A percentile compares a stretch with the other conserved stretches of the same genome.
phyloP scores from a whole-genome alignment of 1,140 invertebrate species.

The Drosophila sturtevanti region DNA sequence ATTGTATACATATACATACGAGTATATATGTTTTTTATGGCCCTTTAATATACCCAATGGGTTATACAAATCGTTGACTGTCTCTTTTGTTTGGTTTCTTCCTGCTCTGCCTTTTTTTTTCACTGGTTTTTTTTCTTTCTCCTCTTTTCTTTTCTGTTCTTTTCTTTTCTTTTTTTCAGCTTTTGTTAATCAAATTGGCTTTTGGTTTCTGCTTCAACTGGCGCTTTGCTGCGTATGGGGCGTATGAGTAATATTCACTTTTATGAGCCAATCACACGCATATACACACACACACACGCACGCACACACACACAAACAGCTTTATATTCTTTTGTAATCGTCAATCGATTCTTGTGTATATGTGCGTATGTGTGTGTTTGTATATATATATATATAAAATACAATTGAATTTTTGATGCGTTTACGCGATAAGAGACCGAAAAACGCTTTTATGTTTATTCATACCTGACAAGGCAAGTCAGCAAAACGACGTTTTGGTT shows the following conservation, averaged over 20 bases:
- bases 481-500: constrained; percentile 7
- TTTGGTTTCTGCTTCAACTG: constrained; percentile 30
- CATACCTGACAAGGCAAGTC: constrained; percentile 49
- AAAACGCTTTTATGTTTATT: constrained; percentile 73
- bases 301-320: neutral
- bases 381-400: constrained; percentile 46
- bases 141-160: neutral
- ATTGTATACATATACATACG: too few species aligned
- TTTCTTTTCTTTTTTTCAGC: neutral
- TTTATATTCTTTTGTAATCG: constrained; percentile 59
- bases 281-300: constrained; percentile 6
- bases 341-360: constrained; percentile 45
- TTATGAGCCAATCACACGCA: constrained; percentile 49
- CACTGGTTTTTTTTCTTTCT: neutral
- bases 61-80: neutral
- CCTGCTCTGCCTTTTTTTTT: neutral
- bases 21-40: too few species aligned
- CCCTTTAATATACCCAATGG: neutral
- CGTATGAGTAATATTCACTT: constrained; percentile 66
- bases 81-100: constrained; percentile 7
- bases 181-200: constrained; percentile 65
- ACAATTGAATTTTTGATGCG: constrained; percentile 75
- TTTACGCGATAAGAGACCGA: constrained; percentile 60
- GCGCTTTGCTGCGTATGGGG: constrained; percentile 33
- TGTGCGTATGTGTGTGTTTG: constrained; percentile 23